Evolutionary conservation across 92 coral and sea anemone genomes (phyloP), one percentile per base, ranked within the genome.

Genomic region (Paragorgia papillata): DNA sequence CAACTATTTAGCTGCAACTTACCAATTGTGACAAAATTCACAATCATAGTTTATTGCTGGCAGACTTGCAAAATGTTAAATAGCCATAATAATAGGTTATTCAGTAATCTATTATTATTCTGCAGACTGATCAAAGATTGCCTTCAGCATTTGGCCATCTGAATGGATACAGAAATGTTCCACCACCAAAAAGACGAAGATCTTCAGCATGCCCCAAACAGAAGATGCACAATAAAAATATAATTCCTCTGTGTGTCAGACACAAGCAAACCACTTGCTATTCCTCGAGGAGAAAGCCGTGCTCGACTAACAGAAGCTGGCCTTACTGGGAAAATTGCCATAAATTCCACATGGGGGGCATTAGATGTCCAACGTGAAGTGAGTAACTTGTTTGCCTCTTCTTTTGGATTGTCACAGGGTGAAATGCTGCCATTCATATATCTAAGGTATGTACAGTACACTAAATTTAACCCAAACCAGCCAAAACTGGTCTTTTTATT

Each of bases 311-410:
- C 88, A 9, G 88, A 48, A 77, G 73, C 76, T 51, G 83, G 83
- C 57, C 69, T 83, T 17, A 78, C 80, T 18, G 87, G 84, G 26
- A 77, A 83, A 40, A 76, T 83, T 26, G 73, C 83, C 26, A 19
- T 83, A 1, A 80, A 69, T 51, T 77, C 79, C 24, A 55, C 43
- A 0, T 84, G 88, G 84, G 56, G 57, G 35, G 69, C 76, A 13
- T 12, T 44, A n/a, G 84, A 84, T 27, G 84, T 79, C 65, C 20
- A 65, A 68, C 57, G 54, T 3, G 84, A 84, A 26, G 74, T 84
- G 35, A 69, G 67, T 80, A 79, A 78, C 51, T 54, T 84, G 29
- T 84, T 84, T 32, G 76, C 80, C 31, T 79, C 81, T 21, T 66
- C 76, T 2, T 84, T 84, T 84, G 88, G 80, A 1, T 26, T 79